These are phyloP conservation scores for Pseudeuparius sepicola DNA, from an alignment of 2,888 invertebrate species.

Conservation along the genomic window DNA sequence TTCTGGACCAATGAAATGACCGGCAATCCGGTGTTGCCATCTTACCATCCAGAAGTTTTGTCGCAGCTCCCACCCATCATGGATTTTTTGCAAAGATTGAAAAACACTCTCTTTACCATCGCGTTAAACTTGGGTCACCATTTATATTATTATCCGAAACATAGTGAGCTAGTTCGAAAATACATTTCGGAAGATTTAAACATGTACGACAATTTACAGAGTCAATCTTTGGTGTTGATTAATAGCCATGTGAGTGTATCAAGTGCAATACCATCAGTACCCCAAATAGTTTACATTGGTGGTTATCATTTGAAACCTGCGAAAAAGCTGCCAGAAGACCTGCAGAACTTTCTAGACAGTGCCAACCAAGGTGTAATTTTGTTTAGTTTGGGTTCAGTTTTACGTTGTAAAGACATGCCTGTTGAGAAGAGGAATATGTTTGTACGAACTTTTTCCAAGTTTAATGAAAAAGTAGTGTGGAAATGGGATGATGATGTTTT, in stretches of 20 bases:
- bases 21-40: neutral
- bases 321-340: slow-evolving; percentile 35
- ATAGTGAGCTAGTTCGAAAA: slow-evolving; percentile 9
- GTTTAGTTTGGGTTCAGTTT: slow-evolving; percentile 51
- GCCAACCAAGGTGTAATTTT: slow-evolving; percentile 47
- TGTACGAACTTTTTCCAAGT: slow-evolving; percentile 45
- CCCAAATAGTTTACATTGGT: slow-evolving; percentile 48
- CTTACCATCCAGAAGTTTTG: neutral
- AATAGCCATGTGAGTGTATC: slow-evolving; percentile 43
- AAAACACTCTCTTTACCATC: neutral
- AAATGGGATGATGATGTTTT: slow-evolving; percentile 42
- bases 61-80: neutral
- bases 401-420: slow-evolving; percentile 47
- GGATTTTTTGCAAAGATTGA: slow-evolving; percentile 4
- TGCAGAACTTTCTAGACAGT: slow-evolving; percentile 43
- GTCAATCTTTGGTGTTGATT: slow-evolving; percentile 28
- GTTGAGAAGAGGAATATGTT: slow-evolving; percentile 43
- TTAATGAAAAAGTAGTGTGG: slow-evolving; percentile 45
- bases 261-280: slow-evolving; percentile 41
- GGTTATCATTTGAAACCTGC: slow-evolving; percentile 39
- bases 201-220: slow-evolving; percentile 26
- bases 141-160: slow-evolving; percentile 2
- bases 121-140: neutral
- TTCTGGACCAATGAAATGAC: neutral
- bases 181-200: slow-evolving; percentile 22